Percentiles rank a stretch among this genome's conserved stretches.
These are phyloP conservation scores for Cettia cetti DNA, from an alignment of 2,113 vertebrate species.

Conservation along the genomic window DNA sequence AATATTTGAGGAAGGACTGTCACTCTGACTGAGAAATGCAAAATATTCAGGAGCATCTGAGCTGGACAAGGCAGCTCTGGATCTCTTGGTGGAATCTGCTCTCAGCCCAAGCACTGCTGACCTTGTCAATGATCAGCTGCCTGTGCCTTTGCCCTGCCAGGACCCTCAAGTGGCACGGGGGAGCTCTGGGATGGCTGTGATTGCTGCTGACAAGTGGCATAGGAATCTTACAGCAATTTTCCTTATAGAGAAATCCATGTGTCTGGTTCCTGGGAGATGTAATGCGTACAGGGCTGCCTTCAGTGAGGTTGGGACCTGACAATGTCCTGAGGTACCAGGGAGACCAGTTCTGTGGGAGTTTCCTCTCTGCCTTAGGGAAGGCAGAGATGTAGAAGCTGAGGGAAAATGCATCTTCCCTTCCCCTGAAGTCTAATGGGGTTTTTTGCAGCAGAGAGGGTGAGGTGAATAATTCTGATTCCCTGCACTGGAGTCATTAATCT, in stretches of 20 bases:
- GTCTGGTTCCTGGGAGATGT: background rate
- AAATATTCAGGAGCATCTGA: background rate
- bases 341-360: rapidly evolving
- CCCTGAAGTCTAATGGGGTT: background rate
- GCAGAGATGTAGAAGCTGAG: background rate
- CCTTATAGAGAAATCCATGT: background rate
- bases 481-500: background rate
- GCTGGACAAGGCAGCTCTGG: background rate
- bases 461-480: background rate
- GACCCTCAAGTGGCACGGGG: background rate
- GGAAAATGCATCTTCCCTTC: background rate
- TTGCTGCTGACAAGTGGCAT: background rate
- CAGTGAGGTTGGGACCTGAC: background rate
- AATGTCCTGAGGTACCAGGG: background rate
- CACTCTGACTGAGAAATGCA: background rate
- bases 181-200: background rate
- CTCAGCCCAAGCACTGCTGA: rapidly evolving
- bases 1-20: background rate
- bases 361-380: background rate
- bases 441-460: background rate
- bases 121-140: background rate
- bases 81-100: background rate
- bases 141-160: background rate
- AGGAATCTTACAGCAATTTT: background rate
- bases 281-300: rapidly evolving